A percentile compares a stretch with the other conserved stretches of the same genome.
These are phyloP conservation scores for Moxostoma hubbsi DNA, from an alignment of 2,797 vertebrate genomes.

Conservation along the genomic window DNA sequence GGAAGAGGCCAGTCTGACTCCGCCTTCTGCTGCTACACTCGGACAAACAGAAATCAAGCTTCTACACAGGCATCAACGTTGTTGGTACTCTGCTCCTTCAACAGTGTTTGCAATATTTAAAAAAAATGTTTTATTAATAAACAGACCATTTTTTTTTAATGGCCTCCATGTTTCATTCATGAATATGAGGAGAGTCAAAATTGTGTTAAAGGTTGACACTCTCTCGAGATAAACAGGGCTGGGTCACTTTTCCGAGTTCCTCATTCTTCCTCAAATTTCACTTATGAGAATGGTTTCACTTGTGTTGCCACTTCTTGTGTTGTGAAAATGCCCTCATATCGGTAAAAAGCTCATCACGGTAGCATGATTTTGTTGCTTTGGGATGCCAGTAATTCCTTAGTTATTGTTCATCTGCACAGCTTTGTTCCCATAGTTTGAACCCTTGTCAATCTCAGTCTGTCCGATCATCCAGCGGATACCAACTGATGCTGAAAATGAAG, in stretches of 20 bases:
- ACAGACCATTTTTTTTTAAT: conserved; percentile 84
- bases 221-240: no score
- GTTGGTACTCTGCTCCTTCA: conserved; percentile 83
- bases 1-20: conserved; percentile 73
- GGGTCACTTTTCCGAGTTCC: not conserved
- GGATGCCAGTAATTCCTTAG: conserved; percentile 63
- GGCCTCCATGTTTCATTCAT: conserved; percentile 14
- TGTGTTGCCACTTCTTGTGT: not conserved
- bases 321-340: not conserved
- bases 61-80: conserved; percentile 63
- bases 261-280: not conserved
- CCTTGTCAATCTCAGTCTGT: conserved; percentile 91
- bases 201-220: not conserved
- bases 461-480: conserved; percentile 95
- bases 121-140: conserved; percentile 85
- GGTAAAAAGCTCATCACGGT: not conserved
- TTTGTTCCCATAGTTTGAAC: conserved; percentile 89
- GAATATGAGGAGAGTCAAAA: not conserved
- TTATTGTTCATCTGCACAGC: conserved; percentile 76
- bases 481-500: conserved; percentile 79
- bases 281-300: conserved; percentile 1
- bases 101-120: conserved; percentile 82
- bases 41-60: conserved; percentile 41
- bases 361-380: conserved; percentile 59
- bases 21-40: conserved; percentile 83